Evolutionary conservation across 53 echinoderm and acorn worm species (phyloP), one percentile per base, ranked within the genome.

Genomic region (Paelopatides confundens): DNA sequence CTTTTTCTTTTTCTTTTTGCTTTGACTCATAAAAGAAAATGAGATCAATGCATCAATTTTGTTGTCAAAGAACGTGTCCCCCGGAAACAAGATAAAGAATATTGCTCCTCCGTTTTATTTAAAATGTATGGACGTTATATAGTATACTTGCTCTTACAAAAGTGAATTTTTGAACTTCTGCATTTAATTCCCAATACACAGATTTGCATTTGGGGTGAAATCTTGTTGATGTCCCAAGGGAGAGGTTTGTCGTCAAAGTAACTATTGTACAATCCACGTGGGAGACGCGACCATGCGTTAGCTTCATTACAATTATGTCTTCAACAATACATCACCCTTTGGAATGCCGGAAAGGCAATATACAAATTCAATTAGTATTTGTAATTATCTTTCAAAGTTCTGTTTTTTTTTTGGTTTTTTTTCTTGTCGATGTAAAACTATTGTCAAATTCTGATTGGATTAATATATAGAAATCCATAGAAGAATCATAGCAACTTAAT

Each of bases 21-120:
- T 77, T 77, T 81, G 81, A 81, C 58, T 81, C 81, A 81, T 52
- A 34, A n/a, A n/a, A 48, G 15, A 81, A 81, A 81, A 81, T 81
- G 81, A 54, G 58, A 81, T 53, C 52, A 49, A 54, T 81, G 31
- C 52, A 81, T 54, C 52, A 81, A 81, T 9, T 31, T n/a, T 12
- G 33, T 33, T 81, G 81, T 53, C 52, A 81, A 50, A 30, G 21
- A 74, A 74, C 74, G 39, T 74, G 74, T 74, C 74, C 46, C 29
- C 74, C 40, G 74, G 74, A 33, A 40, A 74, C 27, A 46, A 39
- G 74, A 74, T 74, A 74, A 74, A 18, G 28, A 26, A 40, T 39
- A 74, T 74, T 74, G 28, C 39, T 74, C 24, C 24, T 74, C 35
- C 46, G 39, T 71, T 50, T 81, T 62, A 52, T 54, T 46, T 81